These are phyloP conservation scores for Lophura swinhoii DNA, from an alignment of 2,797 vertebrate genomes.

Conservation along the genomic window DNA sequence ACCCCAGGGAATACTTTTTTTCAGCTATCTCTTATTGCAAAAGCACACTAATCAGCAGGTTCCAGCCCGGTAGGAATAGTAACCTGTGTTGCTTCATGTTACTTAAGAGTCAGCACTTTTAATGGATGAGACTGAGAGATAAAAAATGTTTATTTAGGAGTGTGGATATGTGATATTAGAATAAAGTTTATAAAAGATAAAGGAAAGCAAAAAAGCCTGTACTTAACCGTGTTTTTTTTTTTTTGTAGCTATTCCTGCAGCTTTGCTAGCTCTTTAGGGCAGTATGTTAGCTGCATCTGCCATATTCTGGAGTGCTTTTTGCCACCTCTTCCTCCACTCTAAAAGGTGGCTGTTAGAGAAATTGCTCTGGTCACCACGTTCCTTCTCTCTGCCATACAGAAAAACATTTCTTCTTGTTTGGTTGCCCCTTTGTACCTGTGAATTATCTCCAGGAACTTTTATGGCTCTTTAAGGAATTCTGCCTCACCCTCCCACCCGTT, in stretches of 20 bases:
- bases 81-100: background rate
- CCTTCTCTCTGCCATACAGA: background rate
- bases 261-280: background rate
- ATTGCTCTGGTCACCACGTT: background rate
- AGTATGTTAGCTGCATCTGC: background rate
- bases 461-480: background rate
- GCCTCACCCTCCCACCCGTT: background rate
- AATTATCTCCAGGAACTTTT: background rate
- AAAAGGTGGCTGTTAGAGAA: background rate
- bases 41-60: background rate
- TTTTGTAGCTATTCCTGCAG: background rate
- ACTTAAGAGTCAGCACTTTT: background rate
- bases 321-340: background rate
- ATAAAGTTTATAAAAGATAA: background rate
- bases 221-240: background rate
- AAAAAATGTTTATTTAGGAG: conserved; percentile 3
- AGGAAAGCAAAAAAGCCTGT: background rate
- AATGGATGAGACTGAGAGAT: background rate
- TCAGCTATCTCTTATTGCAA: background rate
- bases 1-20: background rate
- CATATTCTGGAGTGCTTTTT: background rate
- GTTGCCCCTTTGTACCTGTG: background rate
- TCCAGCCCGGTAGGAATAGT: background rate
- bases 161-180: background rate
- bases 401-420: background rate